These are phyloP conservation scores for Alligator sinensis DNA, from an alignment of 2,113 vertebrate species.

Conservation along the genomic window DNA sequence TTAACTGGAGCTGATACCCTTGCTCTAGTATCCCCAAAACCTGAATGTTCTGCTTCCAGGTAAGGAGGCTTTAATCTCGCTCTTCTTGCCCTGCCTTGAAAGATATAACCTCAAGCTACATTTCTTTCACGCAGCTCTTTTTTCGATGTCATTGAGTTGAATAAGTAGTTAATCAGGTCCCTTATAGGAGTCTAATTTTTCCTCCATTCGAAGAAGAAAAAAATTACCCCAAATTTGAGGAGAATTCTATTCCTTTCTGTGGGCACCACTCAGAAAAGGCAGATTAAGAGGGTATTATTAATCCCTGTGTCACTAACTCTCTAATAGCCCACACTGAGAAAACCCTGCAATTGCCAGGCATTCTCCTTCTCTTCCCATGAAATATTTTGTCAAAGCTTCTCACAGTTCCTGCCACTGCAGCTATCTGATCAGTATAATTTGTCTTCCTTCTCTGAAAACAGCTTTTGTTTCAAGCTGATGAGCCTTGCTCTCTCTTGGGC, in stretches of 20 bases:
- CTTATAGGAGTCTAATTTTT: not conserved
- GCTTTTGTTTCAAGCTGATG: not conserved
- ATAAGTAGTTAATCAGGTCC: constrained; percentile 36
- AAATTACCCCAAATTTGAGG: constrained; percentile 10
- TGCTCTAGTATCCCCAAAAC: not conserved
- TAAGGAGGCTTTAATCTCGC: not conserved
- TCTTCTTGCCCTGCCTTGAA: not conserved
- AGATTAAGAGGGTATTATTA: not conserved
- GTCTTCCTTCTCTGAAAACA: not conserved
- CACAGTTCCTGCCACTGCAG: constrained; percentile 30
- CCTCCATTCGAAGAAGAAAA: constrained; percentile 42
- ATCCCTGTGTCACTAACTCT: constrained; percentile 40
- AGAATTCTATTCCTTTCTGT: constrained; percentile 33
- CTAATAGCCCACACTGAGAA: constrained; percentile 40
- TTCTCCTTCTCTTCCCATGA: not conserved
- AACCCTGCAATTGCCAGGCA: not conserved
- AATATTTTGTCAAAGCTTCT: constrained; percentile 65
- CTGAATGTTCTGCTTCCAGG: not conserved
- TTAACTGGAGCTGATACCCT: not conserved
- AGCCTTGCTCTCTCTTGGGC: not conserved
- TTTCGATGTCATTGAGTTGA: constrained; percentile 20
- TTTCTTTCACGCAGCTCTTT: not conserved
- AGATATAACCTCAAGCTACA: not conserved
- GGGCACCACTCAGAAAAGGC: constrained; percentile 6
- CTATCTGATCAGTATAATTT: not conserved